These are phyloP conservation scores for Coptodon rendalli DNA, from an alignment of 2,113 vertebrate species.

Conservation along the genomic window DNA sequence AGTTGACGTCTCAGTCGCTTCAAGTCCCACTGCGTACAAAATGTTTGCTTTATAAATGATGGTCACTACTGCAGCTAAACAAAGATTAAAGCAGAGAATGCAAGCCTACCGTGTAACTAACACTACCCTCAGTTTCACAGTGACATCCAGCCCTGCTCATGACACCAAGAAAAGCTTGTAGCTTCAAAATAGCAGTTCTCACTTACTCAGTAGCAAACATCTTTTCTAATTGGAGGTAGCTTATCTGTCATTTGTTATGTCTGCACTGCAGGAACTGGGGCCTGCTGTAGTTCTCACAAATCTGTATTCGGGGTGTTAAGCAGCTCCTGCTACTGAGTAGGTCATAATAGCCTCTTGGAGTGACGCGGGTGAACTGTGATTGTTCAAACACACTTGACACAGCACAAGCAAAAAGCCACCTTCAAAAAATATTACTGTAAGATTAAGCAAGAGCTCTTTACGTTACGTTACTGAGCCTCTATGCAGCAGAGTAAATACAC, in stretches of 20 bases:
- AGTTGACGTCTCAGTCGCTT: background rate
- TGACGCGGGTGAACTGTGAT: background rate
- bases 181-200: background rate
- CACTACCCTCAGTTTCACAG: accelerated
- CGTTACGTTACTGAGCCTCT: accelerated
- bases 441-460: background rate
- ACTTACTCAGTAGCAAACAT: background rate
- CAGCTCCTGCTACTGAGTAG: background rate
- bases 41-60: background rate
- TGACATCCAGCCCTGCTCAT: background rate
- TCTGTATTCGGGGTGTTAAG: background rate
- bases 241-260: background rate
- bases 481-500: background rate
- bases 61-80: background rate
- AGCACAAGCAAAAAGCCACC: background rate
- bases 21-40: background rate
- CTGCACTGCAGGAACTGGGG: background rate
- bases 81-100: background rate
- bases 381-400: accelerated
- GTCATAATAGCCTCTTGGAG: background rate
- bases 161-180: background rate
- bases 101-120: background rate
- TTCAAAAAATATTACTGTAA: background rate
- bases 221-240: background rate
- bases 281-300: background rate